Base-by-base conservation (phyloP, 2,888 invertebrate genomes). In the Orthosia gracilis region DNA sequence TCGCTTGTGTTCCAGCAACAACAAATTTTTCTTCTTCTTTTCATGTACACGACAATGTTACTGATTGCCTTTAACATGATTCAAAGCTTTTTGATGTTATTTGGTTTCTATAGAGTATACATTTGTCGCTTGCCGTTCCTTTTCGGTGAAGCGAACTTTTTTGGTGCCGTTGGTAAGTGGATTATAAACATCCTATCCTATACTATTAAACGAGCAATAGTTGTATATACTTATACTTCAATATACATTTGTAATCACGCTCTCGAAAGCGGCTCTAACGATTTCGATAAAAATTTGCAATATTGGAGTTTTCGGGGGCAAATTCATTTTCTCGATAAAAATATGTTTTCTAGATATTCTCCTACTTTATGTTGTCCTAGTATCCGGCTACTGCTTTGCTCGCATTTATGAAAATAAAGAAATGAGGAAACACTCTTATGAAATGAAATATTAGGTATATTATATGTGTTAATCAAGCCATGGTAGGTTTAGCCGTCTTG, bases 111-210 rank as follows among this genome's bases (percentile, higher is more conserved):
- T 15, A 0, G 23, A 13, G 17, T 23, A 50, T 13, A 45, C 4
- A 50, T 49, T 49, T 79, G 79, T 21, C 13, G 17, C 17, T 31
- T 45, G n/a, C 67, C 72, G 1, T 74, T 58, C 31, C 67, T 77
- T 26, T 73, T 69, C 26, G 54, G 69, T 12, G 77, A 73, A 54
- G 69, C 68, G 1, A 59, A 71, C 11, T 55, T 78, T 45, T 47
- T 78, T 54, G 64, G 58, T 11, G 76, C 80, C 9, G 0, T 85
- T 17, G 2, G 84, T 85, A 70, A 80, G 85, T 82, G 4, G 4
- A 74, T n/a, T 40, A 9, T 40, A 40, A 40, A 40, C 9, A 40
- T 40, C 40, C 7, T 40, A 9, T 9, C 31, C 31, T 7, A 7
- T 31, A 31, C 31, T 31, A 31, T 31, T 31, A 31, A 31, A 5